These are phyloP conservation scores for Tetragonula clypearis DNA, from an alignment of 1,140 invertebrate species.

Conservation along the genomic window DNA sequence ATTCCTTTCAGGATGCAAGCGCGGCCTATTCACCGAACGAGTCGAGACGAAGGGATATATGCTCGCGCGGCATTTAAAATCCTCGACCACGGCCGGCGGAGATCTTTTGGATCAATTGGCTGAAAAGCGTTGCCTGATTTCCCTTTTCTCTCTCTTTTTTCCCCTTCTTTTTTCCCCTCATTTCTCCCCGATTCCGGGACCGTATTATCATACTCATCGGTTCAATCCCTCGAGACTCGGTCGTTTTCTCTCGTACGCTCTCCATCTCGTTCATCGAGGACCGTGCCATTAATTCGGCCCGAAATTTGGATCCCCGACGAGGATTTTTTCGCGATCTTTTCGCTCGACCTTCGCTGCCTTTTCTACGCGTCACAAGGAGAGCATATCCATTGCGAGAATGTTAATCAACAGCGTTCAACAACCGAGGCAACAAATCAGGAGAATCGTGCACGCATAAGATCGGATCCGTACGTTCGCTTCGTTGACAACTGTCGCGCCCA, in stretches of 20 bases:
- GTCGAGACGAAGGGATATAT: slow-evolving; percentile 47
- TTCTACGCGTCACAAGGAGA: neutral
- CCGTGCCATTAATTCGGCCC: neutral
- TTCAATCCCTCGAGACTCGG: neutral
- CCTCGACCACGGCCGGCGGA: neutral
- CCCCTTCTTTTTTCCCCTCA: neutral
- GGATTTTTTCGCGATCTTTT: too few relatives aligned
- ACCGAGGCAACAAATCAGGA: neutral
- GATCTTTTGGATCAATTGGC: slow-evolving; percentile 49
- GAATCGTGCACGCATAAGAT: neutral
- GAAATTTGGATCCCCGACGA: slow-evolving; percentile 24
- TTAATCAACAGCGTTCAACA: slow-evolving; percentile 15
- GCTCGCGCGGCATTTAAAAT: slow-evolving; percentile 44
- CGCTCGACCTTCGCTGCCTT: neutral
- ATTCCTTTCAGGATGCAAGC: slow-evolving; percentile 46
- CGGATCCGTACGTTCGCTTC: neutral
- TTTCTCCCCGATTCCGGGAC: neutral
- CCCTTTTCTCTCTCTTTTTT: neutral
- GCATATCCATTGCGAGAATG: neutral
- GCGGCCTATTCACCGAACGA: slow-evolving; percentile 29
- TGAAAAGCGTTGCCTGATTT: slow-evolving; percentile 52
- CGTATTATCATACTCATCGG: slow-evolving; percentile 48
- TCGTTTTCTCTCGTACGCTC: neutral
- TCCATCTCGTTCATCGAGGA: neutral
- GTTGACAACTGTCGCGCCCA: neutral